Evolutionary conservation across 2,888 invertebrate genomes (phyloP).

Genomic region (Scaptodrosophila latifasciaeformis): DNA sequence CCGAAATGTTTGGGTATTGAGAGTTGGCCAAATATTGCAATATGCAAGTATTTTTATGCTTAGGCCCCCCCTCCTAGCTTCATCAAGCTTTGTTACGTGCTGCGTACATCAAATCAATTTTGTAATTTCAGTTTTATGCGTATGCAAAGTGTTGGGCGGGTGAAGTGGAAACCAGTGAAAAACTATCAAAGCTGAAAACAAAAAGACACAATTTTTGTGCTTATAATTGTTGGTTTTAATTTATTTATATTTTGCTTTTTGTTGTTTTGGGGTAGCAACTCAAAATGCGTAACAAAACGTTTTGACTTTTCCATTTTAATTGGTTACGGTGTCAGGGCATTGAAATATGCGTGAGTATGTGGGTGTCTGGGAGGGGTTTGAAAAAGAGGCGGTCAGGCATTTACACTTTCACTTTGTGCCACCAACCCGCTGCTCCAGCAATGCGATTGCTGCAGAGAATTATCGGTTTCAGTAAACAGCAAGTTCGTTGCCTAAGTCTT

Average conservation of each 20-base stretch:
- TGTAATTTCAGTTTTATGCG: not conserved
- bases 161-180: not conserved
- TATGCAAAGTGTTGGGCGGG: not conserved
- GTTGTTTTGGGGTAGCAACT: not conserved
- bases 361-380: not conserved
- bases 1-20: not conserved
- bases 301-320: slow-evolving; percentile 2
- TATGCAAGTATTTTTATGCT: no score
- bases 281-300: not conserved
- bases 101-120: not conserved
- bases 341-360: not conserved
- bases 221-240: not conserved
- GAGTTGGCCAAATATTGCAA: not conserved
- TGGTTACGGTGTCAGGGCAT: not conserved
- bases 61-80: no score
- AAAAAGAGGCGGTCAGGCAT: not conserved
- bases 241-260: no score
- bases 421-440: not conserved
- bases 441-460: not conserved
- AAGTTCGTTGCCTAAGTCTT: slow-evolving; percentile 44
- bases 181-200: no score
- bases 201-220: not conserved
- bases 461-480: not conserved
- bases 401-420: not conserved
- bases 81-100: not conserved